These are phyloP conservation scores for Agapostemon virescens DNA, from an alignment of 2,888 invertebrate species.

Conservation along the genomic window DNA sequence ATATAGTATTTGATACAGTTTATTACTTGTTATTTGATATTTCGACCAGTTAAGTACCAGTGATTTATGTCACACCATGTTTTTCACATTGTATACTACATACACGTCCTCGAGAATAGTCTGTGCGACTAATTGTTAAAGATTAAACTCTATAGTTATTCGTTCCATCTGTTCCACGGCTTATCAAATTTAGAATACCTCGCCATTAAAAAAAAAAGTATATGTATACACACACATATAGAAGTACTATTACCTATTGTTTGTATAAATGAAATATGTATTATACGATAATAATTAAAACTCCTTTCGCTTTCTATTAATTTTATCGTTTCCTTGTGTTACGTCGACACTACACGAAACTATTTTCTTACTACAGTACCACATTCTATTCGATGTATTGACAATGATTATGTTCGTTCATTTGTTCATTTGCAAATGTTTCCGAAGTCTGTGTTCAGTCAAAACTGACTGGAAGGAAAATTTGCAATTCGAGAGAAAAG, in stretches of 20 bases:
- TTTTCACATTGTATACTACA: conserved; percentile 3
- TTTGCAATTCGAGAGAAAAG: background rate
- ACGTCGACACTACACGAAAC: background rate
- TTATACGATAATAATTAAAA: conserved; percentile 41
- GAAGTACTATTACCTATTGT: conserved; percentile 24
- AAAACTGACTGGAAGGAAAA: background rate
- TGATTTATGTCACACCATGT: background rate
- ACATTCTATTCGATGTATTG: background rate
- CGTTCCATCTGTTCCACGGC: conserved; percentile 11
- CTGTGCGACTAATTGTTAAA: conserved; percentile 17
- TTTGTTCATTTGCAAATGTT: conserved; percentile 15
- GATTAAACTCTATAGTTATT: background rate
- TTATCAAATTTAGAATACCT: conserved; percentile 19
- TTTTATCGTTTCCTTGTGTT: background rate
- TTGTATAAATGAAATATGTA: conserved; percentile 42
- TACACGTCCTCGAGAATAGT: background rate
- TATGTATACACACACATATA: conserved; percentile 2
- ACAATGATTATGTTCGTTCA: background rate
- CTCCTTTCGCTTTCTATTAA: conserved; percentile 37
- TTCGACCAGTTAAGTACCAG: background rate
- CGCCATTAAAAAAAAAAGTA: conserved; percentile 23
- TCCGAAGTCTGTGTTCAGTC: background rate
- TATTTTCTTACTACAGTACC: background rate
- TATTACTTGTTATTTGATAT: conserved; percentile 8
- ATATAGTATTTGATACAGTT: conserved; percentile 17